These are phyloP conservation scores for Lepisosteus oculatus DNA, from an alignment of 2,113 vertebrate genomes.

Conservation along the genomic window DNA sequence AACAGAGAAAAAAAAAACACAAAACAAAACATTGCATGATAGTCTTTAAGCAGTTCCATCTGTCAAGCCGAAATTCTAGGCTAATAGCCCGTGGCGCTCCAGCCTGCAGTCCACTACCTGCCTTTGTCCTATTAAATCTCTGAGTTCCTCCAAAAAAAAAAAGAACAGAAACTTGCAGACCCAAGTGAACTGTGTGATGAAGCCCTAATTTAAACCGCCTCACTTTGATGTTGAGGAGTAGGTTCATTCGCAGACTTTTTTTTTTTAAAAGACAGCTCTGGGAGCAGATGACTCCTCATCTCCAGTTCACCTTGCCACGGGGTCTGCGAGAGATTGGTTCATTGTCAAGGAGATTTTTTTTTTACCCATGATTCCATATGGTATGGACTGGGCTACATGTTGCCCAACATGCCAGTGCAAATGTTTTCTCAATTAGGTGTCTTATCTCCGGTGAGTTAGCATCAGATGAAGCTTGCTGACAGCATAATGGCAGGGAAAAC, in stretches of 20 bases:
- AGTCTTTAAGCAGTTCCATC: conserved; percentile 97
- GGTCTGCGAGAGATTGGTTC: conserved; percentile 98
- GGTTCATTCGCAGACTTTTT: conserved; percentile 60
- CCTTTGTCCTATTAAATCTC: conserved; percentile 91
- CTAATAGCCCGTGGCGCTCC: conserved; percentile 89
- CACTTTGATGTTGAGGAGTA: conserved; percentile 87
- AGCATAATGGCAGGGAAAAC: conserved; percentile 97
- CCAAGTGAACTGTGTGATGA: conserved; percentile 40
- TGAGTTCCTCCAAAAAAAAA: conserved; percentile 74
- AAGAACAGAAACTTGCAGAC: conserved; percentile 43
- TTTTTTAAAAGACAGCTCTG: conserved; percentile 74
- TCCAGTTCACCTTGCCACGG: conserved; percentile 97
- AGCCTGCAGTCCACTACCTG: conserved; percentile 87
- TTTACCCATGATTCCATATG: conserved; percentile 99
- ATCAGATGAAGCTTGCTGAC: conserved; percentile 98
- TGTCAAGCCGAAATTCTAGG: conserved; percentile 92
- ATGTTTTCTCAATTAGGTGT: conserved; percentile 98
- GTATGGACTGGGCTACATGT: conserved; percentile 94
- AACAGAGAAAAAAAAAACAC: conserved; percentile 37
- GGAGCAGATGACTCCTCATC: conserved; percentile 87
- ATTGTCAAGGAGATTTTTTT: conserved; percentile 90
- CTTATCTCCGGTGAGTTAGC: conserved; percentile 95
- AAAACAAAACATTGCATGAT: conserved; percentile 94
- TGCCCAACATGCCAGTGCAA: conserved; percentile 97
- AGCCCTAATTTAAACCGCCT: conserved; percentile 85